Conservation (phyloP, 2,113 vertebrate species). For the Aptenodytes patagonicus region DNA sequence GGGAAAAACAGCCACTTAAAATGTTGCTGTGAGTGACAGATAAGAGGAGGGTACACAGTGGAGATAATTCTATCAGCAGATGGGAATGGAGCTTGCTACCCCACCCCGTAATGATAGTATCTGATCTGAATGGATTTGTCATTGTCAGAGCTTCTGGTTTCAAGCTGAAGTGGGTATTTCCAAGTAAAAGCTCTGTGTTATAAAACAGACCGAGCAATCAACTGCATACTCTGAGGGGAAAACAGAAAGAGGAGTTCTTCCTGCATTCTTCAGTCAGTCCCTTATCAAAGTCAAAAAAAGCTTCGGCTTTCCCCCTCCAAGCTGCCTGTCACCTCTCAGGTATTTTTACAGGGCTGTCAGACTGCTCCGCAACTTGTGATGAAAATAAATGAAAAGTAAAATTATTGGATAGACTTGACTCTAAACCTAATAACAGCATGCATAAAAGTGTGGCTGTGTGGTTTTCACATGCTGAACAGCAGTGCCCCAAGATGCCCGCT, state of each 20-base stretch:
- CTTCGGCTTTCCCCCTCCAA: not conserved
- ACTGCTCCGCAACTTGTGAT: not conserved
- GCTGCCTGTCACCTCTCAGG: not conserved
- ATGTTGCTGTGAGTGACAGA: not conserved
- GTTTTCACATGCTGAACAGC: not conserved
- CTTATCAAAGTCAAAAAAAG: not conserved
- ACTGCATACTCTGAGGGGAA: not conserved
- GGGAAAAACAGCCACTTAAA: not conserved
- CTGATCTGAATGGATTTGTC: constrained; percentile 1
- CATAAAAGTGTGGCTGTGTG: not conserved
- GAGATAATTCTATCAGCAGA: constrained; percentile 37
- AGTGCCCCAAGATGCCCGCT: not conserved
- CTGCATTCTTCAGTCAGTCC: not conserved
- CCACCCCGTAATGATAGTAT: not conserved
- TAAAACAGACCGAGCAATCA: not conserved
- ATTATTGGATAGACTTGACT: not conserved
- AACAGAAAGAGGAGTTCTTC: not conserved
- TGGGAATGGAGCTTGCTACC: not conserved
- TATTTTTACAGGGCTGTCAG: not conserved
- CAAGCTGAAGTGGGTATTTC: not conserved
- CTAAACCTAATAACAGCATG: not conserved
- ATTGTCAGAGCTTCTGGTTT: constrained; percentile 25
- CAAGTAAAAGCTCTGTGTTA: not conserved
- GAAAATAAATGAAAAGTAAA: not conserved
- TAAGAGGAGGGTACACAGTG: not conserved